Conservation (phyloP, 2,113 vertebrate genomes). For the Gallinago jamesoni region DNA sequence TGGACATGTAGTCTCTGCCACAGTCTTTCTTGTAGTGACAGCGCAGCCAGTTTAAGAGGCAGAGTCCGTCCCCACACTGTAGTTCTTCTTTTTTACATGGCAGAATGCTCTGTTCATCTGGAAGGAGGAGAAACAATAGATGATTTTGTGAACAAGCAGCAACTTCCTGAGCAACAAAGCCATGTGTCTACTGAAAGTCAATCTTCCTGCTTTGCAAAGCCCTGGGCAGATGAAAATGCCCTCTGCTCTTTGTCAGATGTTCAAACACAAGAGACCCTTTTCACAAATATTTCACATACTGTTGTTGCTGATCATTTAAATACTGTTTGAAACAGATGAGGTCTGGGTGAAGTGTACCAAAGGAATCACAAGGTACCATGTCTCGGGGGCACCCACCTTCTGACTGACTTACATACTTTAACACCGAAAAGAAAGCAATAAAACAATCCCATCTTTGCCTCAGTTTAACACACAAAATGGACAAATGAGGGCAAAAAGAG, state of each 20-base stretch:
- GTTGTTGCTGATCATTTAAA: background rate
- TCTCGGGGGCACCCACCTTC: background rate
- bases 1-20: constrained; percentile 84
- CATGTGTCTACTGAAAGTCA: background rate
- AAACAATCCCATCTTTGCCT: background rate
- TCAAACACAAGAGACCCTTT: no score
- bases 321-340: background rate
- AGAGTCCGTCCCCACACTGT: constrained; percentile 71
- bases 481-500: background rate
- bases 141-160: background rate
- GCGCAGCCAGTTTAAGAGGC: constrained; percentile 75
- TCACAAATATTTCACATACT: background rate
- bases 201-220: background rate
- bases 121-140: constrained; percentile 37
- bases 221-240: background rate
- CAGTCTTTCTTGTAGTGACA: constrained; percentile 79
- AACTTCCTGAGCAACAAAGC: background rate
- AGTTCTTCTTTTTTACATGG: constrained; percentile 70
- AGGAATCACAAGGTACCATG: background rate
- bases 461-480: background rate
- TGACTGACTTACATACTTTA: background rate
- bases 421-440: background rate
- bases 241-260: background rate
- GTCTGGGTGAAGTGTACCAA: background rate
- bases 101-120: constrained; percentile 72